A percentile compares a stretch with the other conserved stretches of the same genome.
phyloP scores from a whole-genome alignment of 2,797 vertebrate species.

The Gephyroberyx darwinii region DNA sequence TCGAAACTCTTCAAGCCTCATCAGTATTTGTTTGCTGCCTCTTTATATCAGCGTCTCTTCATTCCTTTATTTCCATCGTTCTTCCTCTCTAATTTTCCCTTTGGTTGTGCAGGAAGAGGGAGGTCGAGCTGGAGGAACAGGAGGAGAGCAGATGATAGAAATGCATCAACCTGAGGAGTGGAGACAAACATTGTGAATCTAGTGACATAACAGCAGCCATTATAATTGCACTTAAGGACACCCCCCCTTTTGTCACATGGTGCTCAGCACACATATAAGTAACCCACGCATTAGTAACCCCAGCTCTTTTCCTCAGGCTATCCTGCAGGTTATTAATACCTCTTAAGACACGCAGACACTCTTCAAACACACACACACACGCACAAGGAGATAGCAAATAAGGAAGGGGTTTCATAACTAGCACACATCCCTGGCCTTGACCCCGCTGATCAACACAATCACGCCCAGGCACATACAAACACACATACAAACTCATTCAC shows the following conservation, averaged over 20 bases:
- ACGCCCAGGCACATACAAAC: not conserved
- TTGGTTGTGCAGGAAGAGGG: constrained; percentile 10
- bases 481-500: constrained; percentile 1
- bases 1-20: constrained; percentile 9
- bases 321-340: constrained; percentile 33
- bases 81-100: not conserved
- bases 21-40: constrained; percentile 9
- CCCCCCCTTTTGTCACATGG: constrained; percentile 46
- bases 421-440: constrained; percentile 37
- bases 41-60: constrained; percentile 12
- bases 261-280: constrained; percentile 26
- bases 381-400: constrained; percentile 55
- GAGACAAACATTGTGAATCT: constrained; percentile 58
- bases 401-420: constrained; percentile 58
- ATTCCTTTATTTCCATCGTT: not conserved
- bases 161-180: constrained; percentile 15
- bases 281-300: constrained; percentile 54
- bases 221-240: constrained; percentile 3
- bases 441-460: constrained; percentile 25
- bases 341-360: constrained; percentile 18
- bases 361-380: constrained; percentile 30
- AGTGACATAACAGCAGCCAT: constrained; percentile 24
- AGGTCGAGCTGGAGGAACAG: not conserved
- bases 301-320: constrained; percentile 34
- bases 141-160: constrained; percentile 15